Evolutionary conservation across 2,888 invertebrate species (phyloP).

Genomic region (Conomelus anceps): DNA sequence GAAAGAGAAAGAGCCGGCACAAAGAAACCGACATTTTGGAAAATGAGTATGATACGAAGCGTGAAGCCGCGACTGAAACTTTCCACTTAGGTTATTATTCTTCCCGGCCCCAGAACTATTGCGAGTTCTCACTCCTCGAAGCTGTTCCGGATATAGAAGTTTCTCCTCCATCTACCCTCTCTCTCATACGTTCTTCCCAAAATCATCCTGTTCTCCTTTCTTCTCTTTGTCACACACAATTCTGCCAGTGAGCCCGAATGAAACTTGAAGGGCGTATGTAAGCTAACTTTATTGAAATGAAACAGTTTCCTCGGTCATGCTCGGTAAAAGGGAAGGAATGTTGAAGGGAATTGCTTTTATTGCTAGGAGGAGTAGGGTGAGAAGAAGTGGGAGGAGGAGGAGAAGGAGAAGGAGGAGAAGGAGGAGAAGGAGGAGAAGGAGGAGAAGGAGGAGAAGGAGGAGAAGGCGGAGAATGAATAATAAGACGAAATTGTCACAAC

Average conservation of each 20-base stretch:
- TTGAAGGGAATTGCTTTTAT: neutral
- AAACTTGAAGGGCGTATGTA: neutral
- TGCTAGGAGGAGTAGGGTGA: neutral
- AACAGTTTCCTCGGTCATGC: neutral
- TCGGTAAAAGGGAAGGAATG: neutral
- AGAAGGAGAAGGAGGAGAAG: conserved; percentile 16
- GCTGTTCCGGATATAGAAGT: neutral
- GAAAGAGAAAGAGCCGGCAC: neutral
- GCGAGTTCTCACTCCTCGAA: neutral
- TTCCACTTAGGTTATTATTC: conserved; percentile 14
- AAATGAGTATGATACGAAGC: conserved; percentile 6
- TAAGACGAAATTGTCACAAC: no score
- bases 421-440: conserved; percentile 25
- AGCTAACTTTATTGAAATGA: conserved; percentile 9
- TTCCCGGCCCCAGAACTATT: neutral
- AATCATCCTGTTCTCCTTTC: neutral
- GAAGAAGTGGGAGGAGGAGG: neutral
- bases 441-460: conserved; percentile 21
- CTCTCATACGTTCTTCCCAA: neutral
- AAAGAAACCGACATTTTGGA: conserved; percentile 12
- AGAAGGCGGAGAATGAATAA: neutral
- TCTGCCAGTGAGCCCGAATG: neutral
- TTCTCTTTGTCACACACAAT: neutral
- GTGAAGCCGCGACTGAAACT: conserved; percentile 1
- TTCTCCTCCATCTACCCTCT: no score